Conservation (phyloP, 1,140 invertebrate genomes). For the Carposina sasakii region DNA sequence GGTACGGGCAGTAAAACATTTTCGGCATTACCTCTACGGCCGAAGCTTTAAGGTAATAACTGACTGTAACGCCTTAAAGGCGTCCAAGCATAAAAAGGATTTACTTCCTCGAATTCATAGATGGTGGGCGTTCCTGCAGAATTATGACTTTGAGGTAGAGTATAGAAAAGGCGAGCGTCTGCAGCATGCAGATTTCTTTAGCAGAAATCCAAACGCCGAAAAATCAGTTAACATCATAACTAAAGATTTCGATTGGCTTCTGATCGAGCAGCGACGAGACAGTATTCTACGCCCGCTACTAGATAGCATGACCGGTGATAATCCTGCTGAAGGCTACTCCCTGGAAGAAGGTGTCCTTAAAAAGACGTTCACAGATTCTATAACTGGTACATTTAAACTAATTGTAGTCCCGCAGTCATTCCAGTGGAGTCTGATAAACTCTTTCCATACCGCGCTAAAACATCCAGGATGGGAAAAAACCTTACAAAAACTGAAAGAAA, state of each 20-base stretch:
- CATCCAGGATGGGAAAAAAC: too few species aligned
- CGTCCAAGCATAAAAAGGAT: slow-evolving; percentile 31
- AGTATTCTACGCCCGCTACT: slow-evolving; percentile 13
- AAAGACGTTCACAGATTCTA: not conserved
- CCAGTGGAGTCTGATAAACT: slow-evolving; percentile 34
- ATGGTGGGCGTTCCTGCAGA: slow-evolving; percentile 39
- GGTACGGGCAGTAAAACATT: slow-evolving; percentile 24
- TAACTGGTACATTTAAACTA: not conserved
- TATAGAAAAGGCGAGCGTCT: slow-evolving; percentile 18
- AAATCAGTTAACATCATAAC: slow-evolving; percentile 12
- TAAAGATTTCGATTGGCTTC: slow-evolving; percentile 7
- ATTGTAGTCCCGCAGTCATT: slow-evolving; percentile 25
- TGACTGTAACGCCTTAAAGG: slow-evolving; percentile 38
- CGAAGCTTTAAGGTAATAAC: slow-evolving; percentile 42
- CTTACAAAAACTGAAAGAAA: slow-evolving; percentile 13
- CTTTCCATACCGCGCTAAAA: slow-evolving; percentile 25
- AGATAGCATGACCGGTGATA: slow-evolving; percentile 32
- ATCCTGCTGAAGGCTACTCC: slow-evolving; percentile 2
- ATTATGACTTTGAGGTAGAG: slow-evolving; percentile 18
- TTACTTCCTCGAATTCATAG: slow-evolving; percentile 31
- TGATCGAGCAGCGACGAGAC: slow-evolving; percentile 12
- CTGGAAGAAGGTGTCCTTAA: slow-evolving; percentile 11
- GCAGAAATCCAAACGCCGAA: slow-evolving; percentile 21
- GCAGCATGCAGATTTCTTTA: slow-evolving; percentile 26
- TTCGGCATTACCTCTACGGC: slow-evolving; percentile 38